Evolutionary conservation across 2,888 invertebrate genomes (phyloP).

Genomic region (Belgica antarctica): DNA sequence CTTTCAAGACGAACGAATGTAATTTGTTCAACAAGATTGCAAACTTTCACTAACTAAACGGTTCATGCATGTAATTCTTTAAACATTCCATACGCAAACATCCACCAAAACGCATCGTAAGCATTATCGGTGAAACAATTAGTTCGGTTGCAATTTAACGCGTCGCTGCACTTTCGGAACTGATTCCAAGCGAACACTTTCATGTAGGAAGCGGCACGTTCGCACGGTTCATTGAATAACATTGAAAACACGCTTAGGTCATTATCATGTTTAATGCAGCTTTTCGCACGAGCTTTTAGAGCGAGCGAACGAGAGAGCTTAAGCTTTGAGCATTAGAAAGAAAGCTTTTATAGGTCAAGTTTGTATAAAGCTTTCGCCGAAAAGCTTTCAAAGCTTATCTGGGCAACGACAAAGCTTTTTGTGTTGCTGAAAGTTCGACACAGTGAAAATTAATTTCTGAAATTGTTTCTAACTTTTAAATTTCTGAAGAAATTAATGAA

Average conservation of each 20-base stretch:
- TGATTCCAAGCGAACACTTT: not conserved
- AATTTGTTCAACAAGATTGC: not conserved
- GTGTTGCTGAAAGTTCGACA: no score
- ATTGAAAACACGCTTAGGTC: not conserved
- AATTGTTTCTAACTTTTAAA: no score
- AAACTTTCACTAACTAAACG: not conserved
- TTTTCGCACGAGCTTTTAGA: no score
- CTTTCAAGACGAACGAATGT: no score
- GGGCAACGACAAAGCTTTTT: no score
- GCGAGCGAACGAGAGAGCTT: no score
- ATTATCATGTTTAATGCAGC: not conserved
- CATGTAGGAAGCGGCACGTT: not conserved
- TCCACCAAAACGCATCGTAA: not conserved
- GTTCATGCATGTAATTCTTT: conserved; percentile 7
- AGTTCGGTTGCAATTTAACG: not conserved
- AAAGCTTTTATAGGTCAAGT: not conserved
- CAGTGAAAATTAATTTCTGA: no score
- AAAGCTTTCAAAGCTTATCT: no score
- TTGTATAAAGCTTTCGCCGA: not conserved
- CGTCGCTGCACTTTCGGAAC: not conserved
- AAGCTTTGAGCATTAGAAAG: no score
- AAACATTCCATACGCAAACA: not conserved
- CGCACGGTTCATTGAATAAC: not conserved
- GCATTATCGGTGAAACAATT: not conserved
- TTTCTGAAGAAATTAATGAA: no score